Base-by-base conservation (phyloP, 2,888 invertebrate species). In the Torymus texanus region DNA sequence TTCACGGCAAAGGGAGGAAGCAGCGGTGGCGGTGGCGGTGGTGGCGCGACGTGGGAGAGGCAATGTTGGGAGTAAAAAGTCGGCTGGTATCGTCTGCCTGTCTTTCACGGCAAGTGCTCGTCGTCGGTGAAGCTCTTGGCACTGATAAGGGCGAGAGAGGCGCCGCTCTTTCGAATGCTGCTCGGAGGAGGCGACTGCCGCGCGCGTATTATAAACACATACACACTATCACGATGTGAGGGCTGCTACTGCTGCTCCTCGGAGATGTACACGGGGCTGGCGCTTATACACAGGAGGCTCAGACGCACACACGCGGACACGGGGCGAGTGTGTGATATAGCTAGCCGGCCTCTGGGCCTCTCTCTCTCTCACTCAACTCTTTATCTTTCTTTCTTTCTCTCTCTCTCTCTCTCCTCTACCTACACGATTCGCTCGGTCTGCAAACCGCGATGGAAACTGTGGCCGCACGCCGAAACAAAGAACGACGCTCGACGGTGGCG, bases 401-500 rank as follows among this genome's bases (percentile, higher is more conserved):
- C 68, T 50, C 70, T 62, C 56, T 53, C 58, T 56, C 3, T 41
- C 77, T 56, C 78, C 8, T 21, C 21, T 21, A 21, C 21, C 21
- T 21, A 21, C 21, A 21, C 21, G 21, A 2, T 21, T 41, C 24
- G 8, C 51, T 68, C 29, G 5, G 29, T 29, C 68, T 58, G 70
- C 62, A 74, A 56, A 75, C 75, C 68, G 72, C 68, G 75, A 76
- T 76, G 75, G 78, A 76, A 65, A 79, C 78, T 81, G 73, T 65
- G 24, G 29, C 58, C 77, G 67, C 79, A 76, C 70, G 79, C 76
- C 81, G 88, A 88, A 88, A 89, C 89, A 89, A 89, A 89, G 88
- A 88, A 88, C 88, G 88, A 88, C 88, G 88, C 88, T 67, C 86
- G 87, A 85, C 76, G 65, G 75, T 68, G 63, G 85, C 86, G 88